Conservation (phyloP, 37 sponge, comb jelly and placozoan species). For the Oopsacas minuta region DNA sequence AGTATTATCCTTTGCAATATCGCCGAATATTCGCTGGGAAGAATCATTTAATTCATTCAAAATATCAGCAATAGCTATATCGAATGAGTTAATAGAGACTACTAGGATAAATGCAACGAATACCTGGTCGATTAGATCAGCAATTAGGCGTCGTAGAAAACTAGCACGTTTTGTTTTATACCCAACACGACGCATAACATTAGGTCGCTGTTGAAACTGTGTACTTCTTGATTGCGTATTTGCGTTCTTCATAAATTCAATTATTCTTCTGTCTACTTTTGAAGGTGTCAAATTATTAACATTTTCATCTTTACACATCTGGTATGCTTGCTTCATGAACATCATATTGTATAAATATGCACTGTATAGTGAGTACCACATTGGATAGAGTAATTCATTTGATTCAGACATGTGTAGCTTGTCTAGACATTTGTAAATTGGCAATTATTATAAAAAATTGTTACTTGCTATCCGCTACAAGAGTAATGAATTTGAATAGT, state of each 20-base stretch:
- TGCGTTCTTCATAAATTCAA: background rate
- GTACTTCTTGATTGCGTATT: background rate
- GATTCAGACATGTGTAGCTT: background rate
- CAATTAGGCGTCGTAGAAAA: background rate
- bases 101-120: background rate
- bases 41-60: background rate
- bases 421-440: too few species aligned
- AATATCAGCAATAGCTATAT: background rate
- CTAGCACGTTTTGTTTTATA: background rate
- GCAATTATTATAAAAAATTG: too few species aligned
- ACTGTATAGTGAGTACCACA: background rate
- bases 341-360: background rate
- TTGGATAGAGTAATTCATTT: background rate
- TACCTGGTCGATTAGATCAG: background rate
- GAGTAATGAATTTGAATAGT: too few species aligned
- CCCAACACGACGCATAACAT: background rate
- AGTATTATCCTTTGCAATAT: background rate
- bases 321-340: background rate
- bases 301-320: background rate
- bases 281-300: background rate
- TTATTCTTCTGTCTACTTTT: background rate
- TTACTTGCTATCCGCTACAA: too few species aligned
- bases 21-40: background rate
- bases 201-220: background rate
- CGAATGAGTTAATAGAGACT: background rate